Base-by-base conservation (phyloP, 2,888 invertebrate genomes). In the Bedellia somnulentella region DNA sequence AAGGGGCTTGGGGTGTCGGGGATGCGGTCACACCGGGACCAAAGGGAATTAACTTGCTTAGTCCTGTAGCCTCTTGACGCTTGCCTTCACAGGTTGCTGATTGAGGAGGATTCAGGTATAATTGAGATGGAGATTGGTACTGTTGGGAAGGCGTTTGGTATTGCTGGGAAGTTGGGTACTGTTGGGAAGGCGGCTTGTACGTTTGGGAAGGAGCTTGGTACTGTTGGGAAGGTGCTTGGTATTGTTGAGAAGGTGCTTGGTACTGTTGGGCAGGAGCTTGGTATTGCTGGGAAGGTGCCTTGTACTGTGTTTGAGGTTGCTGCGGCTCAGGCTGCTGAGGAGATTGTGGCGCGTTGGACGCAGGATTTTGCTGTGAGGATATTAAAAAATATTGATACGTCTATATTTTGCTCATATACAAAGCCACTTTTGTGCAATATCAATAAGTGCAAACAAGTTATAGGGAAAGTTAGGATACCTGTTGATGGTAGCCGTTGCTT, bases 401-500 rank as follows among this genome's bases (percentile, higher is more conserved):
- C n/a, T n/a, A n/a, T n/a, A n/a, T n/a, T n/a, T n/a, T n/a, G n/a
- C 15, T 14, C 11, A 26, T 25, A 14, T 25, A 14, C 10, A 25
- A 4, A 25, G 11, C 13, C n/a, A 11, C 1, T 5, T 12, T 17
- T 27, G 15, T 29, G 15, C 13, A 29, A 14, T 13, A 21, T 21
- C 8, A 8, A 21, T 21, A 21, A 21, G 10, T 21, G 10, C 21
- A n/a, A 3, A 21, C 45, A 37, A 34, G 13, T 42, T 27, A 23
- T 30, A 16, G 29, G 13, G 42, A 35, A 17, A 10, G n/a, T 16
- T 17, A 16, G 4, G 29, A 52, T 78, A 86, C 85, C 81, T 85
- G 83, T 56, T 79, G 80, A 43, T 81, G 79, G 45, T 80, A 70
- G 34, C 80, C 80, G 63, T 80, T 79, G 41, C 83, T 82, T 58